Conservation (phyloP, 2,888 invertebrate species). For the Heliconius aoede region DNA sequence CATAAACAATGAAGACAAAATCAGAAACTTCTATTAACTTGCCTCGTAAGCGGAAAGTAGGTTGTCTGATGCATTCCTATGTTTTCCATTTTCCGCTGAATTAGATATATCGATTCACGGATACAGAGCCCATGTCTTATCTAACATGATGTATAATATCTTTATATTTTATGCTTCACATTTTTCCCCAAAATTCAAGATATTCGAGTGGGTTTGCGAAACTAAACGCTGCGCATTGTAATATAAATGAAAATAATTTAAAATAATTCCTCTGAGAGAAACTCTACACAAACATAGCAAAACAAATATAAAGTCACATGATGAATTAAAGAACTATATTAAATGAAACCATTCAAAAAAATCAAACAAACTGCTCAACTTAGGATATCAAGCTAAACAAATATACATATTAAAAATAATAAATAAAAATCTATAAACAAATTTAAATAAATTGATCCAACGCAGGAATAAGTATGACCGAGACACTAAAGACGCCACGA, state of each 20-base stretch:
- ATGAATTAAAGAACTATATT: no score
- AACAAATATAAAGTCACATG: no score
- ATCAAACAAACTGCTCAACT: no score
- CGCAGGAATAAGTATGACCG: no score
- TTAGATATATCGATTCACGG: background rate
- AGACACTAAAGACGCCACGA: background rate
- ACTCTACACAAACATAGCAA: no score
- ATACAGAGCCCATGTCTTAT: background rate
- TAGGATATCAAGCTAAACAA: no score
- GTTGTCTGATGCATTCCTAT: background rate
- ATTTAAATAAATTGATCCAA: no score
- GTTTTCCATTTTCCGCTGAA: background rate
- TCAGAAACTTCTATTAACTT: background rate
- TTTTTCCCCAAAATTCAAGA: background rate
- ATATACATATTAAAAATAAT: no score
- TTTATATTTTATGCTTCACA: background rate
- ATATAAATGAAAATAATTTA: no score
- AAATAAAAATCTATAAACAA: no score
- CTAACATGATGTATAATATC: background rate
- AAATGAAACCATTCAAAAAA: no score
- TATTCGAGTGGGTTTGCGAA: background rate
- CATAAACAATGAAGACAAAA: background rate
- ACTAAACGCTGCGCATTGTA: background rate
- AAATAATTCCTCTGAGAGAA: no score
- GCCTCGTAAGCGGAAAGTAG: background rate